A percentile compares a stretch with the other conserved stretches of the same genome.
These are phyloP conservation scores for Aldrovandia affinis DNA, from an alignment of 2,797 vertebrate genomes.

Conservation along the genomic window DNA sequence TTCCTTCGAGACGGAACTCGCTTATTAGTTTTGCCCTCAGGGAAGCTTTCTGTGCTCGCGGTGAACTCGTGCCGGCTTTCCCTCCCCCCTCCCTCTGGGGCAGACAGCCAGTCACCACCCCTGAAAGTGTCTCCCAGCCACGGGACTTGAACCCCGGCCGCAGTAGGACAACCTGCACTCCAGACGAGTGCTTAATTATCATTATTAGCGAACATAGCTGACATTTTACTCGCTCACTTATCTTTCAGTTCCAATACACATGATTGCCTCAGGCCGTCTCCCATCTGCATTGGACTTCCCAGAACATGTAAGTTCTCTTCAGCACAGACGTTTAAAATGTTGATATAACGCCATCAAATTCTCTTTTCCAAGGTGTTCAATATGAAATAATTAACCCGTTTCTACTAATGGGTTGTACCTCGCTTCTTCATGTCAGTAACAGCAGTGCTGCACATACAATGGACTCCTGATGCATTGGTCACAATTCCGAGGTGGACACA, in stretches of 20 bases:
- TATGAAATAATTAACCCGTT: not conserved
- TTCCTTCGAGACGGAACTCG: no score
- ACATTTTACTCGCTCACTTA: not conserved
- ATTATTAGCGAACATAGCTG: not conserved
- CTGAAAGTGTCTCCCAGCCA: no score
- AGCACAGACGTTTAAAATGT: not conserved
- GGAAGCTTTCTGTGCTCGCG: no score
- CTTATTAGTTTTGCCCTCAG: no score
- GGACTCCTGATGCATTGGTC: not conserved
- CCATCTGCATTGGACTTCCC: conserved; percentile 59
- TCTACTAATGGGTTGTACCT: not conserved
- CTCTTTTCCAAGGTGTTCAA: no score
- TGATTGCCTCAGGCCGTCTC: conserved; percentile 9
- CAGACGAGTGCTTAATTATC: not conserved
- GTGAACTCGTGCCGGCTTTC: no score
- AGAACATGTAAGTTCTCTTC: conserved; percentile 64
- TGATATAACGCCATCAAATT: not conserved
- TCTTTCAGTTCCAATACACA: conserved; percentile 38
- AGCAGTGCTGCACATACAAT: not conserved
- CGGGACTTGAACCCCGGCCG: no score
- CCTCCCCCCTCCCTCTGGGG: no score
- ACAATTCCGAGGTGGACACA: not conserved
- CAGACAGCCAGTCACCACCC: no score
- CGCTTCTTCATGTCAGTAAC: not conserved
- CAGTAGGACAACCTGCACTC: no score